These are phyloP conservation scores for Ifrita kowaldi DNA, from an alignment of 2,113 vertebrate species.

Conservation along the genomic window DNA sequence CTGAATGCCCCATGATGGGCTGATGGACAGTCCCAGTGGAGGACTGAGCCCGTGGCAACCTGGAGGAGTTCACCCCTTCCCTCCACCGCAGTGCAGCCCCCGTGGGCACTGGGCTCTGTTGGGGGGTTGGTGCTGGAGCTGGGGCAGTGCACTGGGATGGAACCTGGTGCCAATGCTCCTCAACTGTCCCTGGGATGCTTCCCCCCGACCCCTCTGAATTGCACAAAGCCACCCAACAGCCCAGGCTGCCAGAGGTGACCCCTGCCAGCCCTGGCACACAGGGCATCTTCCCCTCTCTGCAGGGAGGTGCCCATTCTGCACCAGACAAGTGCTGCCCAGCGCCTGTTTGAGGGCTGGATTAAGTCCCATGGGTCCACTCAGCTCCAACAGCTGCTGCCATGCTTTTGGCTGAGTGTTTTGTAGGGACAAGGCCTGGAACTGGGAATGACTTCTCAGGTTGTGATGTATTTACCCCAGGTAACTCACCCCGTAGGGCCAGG, in stretches of 20 bases:
- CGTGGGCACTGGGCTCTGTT: rapidly evolving
- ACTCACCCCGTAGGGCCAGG: not conserved
- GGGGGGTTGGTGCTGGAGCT: not conserved
- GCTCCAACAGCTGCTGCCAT: rapidly evolving
- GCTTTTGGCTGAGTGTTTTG: not conserved
- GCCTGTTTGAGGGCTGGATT: not conserved
- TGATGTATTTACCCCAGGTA: rapidly evolving
- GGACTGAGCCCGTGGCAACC: rapidly evolving
- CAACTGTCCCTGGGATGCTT: not conserved
- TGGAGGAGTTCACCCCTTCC: not conserved
- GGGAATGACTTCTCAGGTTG: rapidly evolving
- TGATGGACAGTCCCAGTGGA: rapidly evolving
- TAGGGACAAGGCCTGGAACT: not conserved
- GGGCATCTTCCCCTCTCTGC: rapidly evolving
- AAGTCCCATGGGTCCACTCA: not conserved
- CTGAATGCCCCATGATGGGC: not conserved
- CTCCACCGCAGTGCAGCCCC: not conserved
- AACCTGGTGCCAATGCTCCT: rapidly evolving
- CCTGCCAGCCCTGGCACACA: rapidly evolving
- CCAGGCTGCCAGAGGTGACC: not conserved
- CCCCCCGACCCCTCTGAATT: rapidly evolving
- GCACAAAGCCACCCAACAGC: not conserved
- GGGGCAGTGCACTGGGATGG: not conserved
- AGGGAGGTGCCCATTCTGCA: not conserved
- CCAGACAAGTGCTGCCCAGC: not conserved